phyloP scores from a whole-genome alignment of 2,797 vertebrate species.

The Loriculus beryllinus region DNA sequence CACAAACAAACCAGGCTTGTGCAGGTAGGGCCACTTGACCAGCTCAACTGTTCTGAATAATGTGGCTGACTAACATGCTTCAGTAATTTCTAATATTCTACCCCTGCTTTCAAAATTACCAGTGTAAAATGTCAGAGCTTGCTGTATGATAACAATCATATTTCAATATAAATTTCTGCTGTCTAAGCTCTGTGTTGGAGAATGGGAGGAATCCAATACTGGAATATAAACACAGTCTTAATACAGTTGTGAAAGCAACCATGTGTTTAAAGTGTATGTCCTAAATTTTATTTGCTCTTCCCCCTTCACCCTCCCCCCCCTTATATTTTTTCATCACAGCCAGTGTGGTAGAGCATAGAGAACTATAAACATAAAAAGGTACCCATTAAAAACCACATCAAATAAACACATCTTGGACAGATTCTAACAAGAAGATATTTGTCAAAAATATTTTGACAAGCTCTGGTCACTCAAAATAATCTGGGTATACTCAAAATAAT shows the following conservation, averaged over 20 bases:
- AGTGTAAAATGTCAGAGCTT: background rate
- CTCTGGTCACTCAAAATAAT: background rate
- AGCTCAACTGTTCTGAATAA: background rate
- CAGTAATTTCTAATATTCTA: background rate
- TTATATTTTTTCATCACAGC: background rate
- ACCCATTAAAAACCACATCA: background rate
- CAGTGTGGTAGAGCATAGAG: background rate
- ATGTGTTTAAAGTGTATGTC: background rate
- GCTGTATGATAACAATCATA: background rate
- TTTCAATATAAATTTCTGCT: background rate
- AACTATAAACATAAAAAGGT: background rate
- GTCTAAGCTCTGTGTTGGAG: background rate
- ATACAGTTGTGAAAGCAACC: background rate
- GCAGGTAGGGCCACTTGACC: background rate
- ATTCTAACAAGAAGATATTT: background rate
- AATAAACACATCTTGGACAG: background rate
- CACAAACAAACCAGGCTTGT: background rate
- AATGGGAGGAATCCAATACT: background rate
- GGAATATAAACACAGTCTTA: background rate
- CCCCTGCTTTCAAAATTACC: background rate
- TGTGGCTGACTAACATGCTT: background rate
- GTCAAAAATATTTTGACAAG: background rate
- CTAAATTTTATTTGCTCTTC: background rate
- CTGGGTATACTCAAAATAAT: background rate
- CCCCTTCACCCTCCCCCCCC: no score